phyloP scores from a whole-genome alignment of 1,140 invertebrate genomes.

The Trichonephila clavata region DNA sequence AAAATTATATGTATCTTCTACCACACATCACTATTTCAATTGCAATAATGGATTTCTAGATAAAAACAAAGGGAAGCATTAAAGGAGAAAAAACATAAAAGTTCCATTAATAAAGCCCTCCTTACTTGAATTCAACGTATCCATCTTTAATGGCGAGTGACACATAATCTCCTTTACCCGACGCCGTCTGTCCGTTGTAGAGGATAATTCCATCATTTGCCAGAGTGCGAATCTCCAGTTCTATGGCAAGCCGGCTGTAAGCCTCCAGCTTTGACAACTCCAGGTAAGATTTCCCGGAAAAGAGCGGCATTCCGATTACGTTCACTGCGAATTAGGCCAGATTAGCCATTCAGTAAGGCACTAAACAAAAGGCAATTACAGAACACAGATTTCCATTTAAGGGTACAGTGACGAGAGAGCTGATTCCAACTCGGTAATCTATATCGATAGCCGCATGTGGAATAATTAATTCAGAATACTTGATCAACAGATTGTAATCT shows the following conservation, averaged over 20 bases:
- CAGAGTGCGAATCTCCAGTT: slow-evolving; percentile 93
- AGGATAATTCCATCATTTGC: slow-evolving; percentile 92
- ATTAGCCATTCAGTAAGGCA: no score
- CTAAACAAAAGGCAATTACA: no score
- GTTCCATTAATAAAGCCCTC: slow-evolving; percentile 84
- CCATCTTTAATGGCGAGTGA: slow-evolving; percentile 87
- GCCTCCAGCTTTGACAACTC: slow-evolving; percentile 86
- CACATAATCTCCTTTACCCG: slow-evolving; percentile 92
- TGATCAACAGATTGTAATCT: no score
- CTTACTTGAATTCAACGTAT: slow-evolving; percentile 81
- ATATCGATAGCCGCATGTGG: background rate
- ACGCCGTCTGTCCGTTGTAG: slow-evolving; percentile 92
- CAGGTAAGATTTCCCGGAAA: slow-evolving; percentile 82
- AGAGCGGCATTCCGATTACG: slow-evolving; percentile 83
- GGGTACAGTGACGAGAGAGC: no score
- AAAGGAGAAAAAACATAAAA: slow-evolving; percentile 83
- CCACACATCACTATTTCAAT: no score
- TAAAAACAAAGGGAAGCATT: background rate
- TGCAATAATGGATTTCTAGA: no score
- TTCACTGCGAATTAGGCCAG: slow-evolving; percentile 85
- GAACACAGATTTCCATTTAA: no score
- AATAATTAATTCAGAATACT: no score
- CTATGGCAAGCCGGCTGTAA: slow-evolving; percentile 92
- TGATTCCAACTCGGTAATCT: no score
- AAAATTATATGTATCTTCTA: no score